Percentiles rank a stretch among this genome's conserved stretches.
Evolutionary conservation across 1,140 invertebrate genomes (phyloP).

Genomic region (Drosophila santomea): DNA sequence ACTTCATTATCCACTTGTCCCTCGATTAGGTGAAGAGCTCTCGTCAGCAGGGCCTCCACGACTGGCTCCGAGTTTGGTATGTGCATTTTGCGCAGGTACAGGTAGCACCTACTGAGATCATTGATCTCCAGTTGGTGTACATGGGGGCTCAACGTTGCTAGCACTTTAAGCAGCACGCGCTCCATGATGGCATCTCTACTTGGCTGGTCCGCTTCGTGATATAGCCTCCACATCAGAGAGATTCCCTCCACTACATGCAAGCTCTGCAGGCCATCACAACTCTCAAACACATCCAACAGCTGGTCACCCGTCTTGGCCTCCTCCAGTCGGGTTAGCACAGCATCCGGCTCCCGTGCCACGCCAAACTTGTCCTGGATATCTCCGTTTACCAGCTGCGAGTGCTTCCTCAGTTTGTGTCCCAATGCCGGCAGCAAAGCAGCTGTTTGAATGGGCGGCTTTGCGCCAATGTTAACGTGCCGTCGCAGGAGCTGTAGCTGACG

Average conservation of each 20-base stretch:
- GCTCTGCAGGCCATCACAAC: not conserved
- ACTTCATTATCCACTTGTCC: slow-evolving; percentile 5
- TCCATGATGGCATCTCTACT: slow-evolving; percentile 16
- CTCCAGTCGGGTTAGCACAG: not conserved
- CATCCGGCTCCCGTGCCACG: not conserved
- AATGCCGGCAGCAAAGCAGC: not conserved
- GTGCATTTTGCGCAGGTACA: slow-evolving; percentile 72
- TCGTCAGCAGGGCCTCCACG: slow-evolving; percentile 51
- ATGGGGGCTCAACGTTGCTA: slow-evolving; percentile 28
- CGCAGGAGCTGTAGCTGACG: slow-evolving; percentile 47
- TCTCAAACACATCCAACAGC: not conserved
- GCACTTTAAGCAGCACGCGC: slow-evolving; percentile 23
- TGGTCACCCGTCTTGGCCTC: not conserved
- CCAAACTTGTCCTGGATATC: not conserved
- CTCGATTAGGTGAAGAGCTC: slow-evolving; percentile 39
- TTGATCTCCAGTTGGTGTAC: slow-evolving; percentile 44
- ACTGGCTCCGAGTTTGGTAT: slow-evolving; percentile 43
- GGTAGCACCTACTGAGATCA: slow-evolving; percentile 66
- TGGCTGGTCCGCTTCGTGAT: slow-evolving; percentile 14
- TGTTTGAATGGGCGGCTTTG: slow-evolving; percentile 33
- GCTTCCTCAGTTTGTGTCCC: not conserved
- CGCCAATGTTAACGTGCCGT: slow-evolving; percentile 32
- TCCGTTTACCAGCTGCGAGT: not conserved
- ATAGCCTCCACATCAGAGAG: slow-evolving; percentile 47
- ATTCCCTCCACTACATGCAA: slow-evolving; percentile 10